Base-by-base conservation (phyloP, 2,113 vertebrate genomes). In the Scomber japonicus region DNA sequence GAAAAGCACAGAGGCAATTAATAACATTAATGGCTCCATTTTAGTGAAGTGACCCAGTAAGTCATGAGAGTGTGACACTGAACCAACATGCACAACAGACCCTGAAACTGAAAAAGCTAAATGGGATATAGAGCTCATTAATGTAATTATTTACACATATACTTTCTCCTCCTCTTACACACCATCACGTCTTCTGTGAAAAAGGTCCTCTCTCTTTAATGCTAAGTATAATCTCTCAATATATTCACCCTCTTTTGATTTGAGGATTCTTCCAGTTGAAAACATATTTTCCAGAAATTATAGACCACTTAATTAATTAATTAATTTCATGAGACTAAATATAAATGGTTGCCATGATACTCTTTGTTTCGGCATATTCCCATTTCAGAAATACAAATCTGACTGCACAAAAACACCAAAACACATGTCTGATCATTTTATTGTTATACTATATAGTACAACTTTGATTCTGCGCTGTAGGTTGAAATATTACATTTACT, bases 401-500 rank as follows among this genome's bases (percentile, higher is more conserved):
- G 21, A 46, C 51, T 57, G 4, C 1, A 57, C 17, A 78, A 3
- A 50, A 78, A 61, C 50, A 67, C 45, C 57, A 66, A 73, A 49
- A 70, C 14, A 61, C 5, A 55, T 44, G 8, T 78, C 14, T 49
- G 72, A 80, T 80, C 6, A 82, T 85, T 94, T 91, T 89, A 90
- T 95, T 94, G 83, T 93, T 86, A 65, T 74, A 71, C 70, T 89
- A 69, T 74, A 86, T 82, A 88, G 85, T 92, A 87, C 80, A 93
- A 79, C 70, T 80, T 83, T 88, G 61, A 80, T 63, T 89, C 74
- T 77, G 68, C 30, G 70, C 65, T 78, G 78, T 40, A 70, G 57
- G 61, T 71, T 87, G 54, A 90, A 86, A 91, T 81, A 82, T 69
- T 82, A 93, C 86, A 94, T 75, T 78, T 83, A 92, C 80, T 88